Evolutionary conservation across 2,888 invertebrate genomes (phyloP).

Genomic region (Tryphoninae sp.): DNA sequence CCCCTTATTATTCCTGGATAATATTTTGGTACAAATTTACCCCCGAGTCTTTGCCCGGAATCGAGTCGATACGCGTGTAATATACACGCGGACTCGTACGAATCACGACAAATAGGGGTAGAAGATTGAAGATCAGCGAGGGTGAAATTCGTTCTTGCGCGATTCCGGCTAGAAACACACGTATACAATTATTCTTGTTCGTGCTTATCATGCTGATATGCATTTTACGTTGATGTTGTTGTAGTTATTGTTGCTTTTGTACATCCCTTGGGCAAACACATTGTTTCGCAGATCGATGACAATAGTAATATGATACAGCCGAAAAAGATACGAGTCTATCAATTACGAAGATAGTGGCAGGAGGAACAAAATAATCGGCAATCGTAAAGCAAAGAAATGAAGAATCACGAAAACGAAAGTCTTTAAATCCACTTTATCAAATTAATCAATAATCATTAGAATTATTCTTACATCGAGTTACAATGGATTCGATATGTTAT

Average conservation of each 20-base stretch:
- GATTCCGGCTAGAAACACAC: slow-evolving; percentile 44
- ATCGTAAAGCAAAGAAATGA: not conserved
- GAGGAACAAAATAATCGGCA: not conserved
- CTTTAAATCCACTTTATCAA: no score
- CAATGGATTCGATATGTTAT: no score
- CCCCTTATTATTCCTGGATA: not conserved
- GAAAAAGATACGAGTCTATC: not conserved
- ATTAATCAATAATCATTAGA: no score
- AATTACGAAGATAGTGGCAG: slow-evolving; percentile 6
- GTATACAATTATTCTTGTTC: slow-evolving; percentile 9
- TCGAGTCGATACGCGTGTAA: not conserved
- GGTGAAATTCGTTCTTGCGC: slow-evolving; percentile 54
- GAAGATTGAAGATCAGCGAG: slow-evolving; percentile 55
- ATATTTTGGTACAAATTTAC: slow-evolving; percentile 22
- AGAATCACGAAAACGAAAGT: not conserved
- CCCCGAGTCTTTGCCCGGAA: slow-evolving; percentile 10
- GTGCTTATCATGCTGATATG: slow-evolving; percentile 29
- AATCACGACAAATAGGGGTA: slow-evolving; percentile 65
- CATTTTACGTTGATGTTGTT: slow-evolving; percentile 1
- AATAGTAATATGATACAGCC: not conserved
- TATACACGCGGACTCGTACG: not conserved
- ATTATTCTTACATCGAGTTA: no score
- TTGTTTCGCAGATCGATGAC: not conserved
- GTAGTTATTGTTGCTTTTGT: not conserved
- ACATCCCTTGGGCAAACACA: not conserved